Conservation (phyloP, 2,888 invertebrate genomes). For the Tanypteryx hageni region DNA sequence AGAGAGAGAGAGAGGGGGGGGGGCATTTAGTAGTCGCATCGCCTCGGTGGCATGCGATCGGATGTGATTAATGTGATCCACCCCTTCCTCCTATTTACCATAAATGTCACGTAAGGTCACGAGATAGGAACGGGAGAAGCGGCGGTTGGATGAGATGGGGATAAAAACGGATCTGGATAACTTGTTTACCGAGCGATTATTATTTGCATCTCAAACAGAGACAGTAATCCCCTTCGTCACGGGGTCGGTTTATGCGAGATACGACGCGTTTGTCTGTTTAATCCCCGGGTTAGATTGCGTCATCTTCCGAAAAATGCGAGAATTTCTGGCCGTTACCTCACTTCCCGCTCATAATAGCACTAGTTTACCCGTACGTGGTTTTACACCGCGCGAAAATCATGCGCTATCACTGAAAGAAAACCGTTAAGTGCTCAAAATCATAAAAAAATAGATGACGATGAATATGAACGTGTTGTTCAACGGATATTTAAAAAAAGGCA, state of each 20-base stretch:
- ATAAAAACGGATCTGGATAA: not conserved
- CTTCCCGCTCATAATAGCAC: too few species aligned
- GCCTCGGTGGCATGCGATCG: not conserved
- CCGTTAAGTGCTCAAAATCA: too few species aligned
- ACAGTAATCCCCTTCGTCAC: not conserved
- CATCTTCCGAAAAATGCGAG: not conserved
- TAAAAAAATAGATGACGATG: too few species aligned
- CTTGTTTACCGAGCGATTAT: slow-evolving; percentile 12
- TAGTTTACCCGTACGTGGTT: too few species aligned
- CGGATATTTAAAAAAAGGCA: too few species aligned
- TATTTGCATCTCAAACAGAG: slow-evolving; percentile 10
- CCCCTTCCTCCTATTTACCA: too few species aligned
- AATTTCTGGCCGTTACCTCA: too few species aligned
- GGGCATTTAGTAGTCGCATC: not conserved
- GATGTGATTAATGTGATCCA: slow-evolving; percentile 11
- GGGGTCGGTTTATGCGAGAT: not conserved
- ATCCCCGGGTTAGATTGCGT: not conserved
- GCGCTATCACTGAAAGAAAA: too few species aligned
- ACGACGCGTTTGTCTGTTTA: not conserved
- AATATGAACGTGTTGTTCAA: too few species aligned
- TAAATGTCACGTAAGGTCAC: not conserved
- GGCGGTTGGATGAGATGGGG: not conserved
- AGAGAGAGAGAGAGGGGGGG: too few species aligned
- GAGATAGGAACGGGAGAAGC: not conserved
- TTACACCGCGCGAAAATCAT: too few species aligned